These are phyloP conservation scores for Erethizon dorsatum DNA, from an alignment of 2,797 vertebrate genomes.

Conservation along the genomic window DNA sequence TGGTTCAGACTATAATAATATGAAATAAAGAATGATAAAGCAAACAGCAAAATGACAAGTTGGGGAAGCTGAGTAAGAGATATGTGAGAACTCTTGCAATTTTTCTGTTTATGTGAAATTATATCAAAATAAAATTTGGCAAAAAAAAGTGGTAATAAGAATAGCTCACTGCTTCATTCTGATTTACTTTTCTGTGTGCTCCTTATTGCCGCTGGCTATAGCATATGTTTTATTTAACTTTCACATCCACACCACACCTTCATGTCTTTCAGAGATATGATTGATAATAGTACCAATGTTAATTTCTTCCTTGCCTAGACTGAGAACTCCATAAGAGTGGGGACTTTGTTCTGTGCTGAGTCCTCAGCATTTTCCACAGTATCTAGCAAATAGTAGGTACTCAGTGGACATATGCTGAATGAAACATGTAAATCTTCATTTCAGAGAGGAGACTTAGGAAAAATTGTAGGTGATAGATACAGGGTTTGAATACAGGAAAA, in stretches of 20 bases:
- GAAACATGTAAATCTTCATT: neutral
- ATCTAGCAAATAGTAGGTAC: neutral
- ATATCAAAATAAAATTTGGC: conserved; percentile 57
- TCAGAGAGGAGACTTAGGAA: neutral
- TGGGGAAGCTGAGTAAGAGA: neutral
- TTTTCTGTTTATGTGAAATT: conserved; percentile 43
- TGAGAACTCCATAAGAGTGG: neutral
- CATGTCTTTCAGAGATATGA: neutral
- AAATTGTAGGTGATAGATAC: neutral
- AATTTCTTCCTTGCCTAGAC: neutral
- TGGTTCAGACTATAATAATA: neutral
- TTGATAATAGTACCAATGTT: neutral
- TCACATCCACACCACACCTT: neutral
- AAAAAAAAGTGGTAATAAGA: conserved; percentile 1
- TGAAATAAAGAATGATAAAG: neutral
- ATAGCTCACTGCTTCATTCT: neutral
- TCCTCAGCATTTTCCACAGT: neutral
- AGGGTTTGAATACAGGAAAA: conserved; percentile 14
- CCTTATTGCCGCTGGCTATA: neutral
- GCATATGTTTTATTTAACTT: neutral
- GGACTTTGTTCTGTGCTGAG: neutral
- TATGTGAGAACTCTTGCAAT: neutral
- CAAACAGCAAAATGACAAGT: neutral
- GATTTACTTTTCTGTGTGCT: neutral
- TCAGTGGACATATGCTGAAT: neutral